Conservation (phyloP, 1,140 invertebrate genomes). For the Formica selysi region DNA sequence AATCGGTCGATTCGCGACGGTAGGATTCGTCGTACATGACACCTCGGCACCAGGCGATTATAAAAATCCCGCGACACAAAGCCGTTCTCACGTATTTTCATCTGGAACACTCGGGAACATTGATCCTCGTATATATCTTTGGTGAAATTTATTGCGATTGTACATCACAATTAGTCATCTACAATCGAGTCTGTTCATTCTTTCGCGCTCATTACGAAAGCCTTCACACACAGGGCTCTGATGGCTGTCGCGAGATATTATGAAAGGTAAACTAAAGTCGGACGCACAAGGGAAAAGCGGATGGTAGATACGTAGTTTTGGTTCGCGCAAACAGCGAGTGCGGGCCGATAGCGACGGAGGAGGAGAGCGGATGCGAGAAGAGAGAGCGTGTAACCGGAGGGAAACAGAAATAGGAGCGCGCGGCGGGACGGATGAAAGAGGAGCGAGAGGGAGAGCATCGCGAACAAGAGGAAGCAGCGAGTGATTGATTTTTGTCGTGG, state of each 20-base stretch:
- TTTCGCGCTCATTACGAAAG: constrained; percentile 31
- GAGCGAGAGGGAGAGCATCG: constrained; percentile 64
- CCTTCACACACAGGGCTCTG: constrained; percentile 70
- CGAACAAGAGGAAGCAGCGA: constrained; percentile 79
- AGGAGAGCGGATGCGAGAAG: constrained; percentile 38
- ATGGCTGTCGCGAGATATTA: constrained; percentile 29
- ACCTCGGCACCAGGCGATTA: background rate
- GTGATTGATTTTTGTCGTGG: constrained; percentile 87
- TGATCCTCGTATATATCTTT: background rate
- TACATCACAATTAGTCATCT: background rate
- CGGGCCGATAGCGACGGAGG: constrained; percentile 14
- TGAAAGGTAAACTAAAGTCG: constrained; percentile 2
- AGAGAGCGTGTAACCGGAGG: constrained; percentile 62
- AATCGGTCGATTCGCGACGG: constrained; percentile 55
- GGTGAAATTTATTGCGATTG: background rate
- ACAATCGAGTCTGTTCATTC: background rate
- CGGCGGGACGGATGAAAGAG: constrained; percentile 43
- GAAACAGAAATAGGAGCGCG: constrained; percentile 52
- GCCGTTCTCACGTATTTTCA: constrained; percentile 43
- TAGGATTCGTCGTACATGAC: constrained; percentile 45
- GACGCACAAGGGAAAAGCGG: constrained; percentile 34
- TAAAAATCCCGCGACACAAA: constrained; percentile 23
- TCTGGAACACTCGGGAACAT: background rate
- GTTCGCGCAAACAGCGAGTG: constrained; percentile 19
- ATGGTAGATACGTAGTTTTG: constrained; percentile 20